A percentile compares a stretch with the other conserved stretches of the same genome.
Evolutionary conservation across 2,797 vertebrate species (phyloP).

Genomic region (Sylvia borin): DNA sequence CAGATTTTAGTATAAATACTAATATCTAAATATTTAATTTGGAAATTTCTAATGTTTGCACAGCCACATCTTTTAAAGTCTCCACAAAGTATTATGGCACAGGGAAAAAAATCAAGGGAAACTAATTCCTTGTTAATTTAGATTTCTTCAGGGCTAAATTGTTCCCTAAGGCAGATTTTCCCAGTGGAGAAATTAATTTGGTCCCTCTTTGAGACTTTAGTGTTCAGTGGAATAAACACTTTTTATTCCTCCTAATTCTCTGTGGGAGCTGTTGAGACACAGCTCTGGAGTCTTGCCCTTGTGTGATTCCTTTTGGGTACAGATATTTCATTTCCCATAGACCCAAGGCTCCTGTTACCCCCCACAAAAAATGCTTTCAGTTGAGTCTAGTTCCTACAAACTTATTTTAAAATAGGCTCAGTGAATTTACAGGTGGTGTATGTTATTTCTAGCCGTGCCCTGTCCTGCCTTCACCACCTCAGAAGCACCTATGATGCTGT

Average conservation of each 20-base stretch:
- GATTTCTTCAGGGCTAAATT: slow-evolving; percentile 8
- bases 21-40: background rate
- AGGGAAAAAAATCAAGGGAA: background rate
- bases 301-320: background rate
- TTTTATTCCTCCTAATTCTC: background rate
- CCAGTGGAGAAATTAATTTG: background rate
- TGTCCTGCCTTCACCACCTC: background rate
- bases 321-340: background rate
- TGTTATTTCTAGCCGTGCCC: background rate
- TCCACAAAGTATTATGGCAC: background rate
- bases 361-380: background rate
- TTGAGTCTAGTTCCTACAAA: background rate
- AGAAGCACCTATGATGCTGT: background rate
- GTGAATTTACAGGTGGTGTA: background rate
- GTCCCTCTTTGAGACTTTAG: background rate
- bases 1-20: background rate
- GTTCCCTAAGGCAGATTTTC: slow-evolving; percentile 18
- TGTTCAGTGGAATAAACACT: slow-evolving; percentile 1
- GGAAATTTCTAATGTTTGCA: background rate
- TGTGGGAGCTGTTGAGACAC: background rate
- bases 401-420: background rate
- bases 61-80: background rate
- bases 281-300: background rate
- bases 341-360: background rate
- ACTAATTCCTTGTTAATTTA: background rate